Evolutionary conservation across 2,888 invertebrate species (phyloP).

Genomic region (Quadriops clusia): DNA sequence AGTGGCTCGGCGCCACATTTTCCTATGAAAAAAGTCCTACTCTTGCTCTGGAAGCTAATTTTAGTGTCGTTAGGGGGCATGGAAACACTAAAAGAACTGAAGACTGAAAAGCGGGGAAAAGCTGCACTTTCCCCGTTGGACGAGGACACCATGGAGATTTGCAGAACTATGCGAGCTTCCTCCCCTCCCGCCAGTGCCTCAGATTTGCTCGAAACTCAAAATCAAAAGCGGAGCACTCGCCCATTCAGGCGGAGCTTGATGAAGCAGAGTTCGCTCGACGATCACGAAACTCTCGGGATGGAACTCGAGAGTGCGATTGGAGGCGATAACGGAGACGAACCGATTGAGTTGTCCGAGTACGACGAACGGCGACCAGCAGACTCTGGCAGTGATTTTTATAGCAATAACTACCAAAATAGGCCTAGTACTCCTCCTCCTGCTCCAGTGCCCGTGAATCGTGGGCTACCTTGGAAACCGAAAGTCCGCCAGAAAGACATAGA

Average conservation of each 20-base stretch:
- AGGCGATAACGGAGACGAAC: constrained; percentile 48
- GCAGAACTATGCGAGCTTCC: constrained; percentile 85
- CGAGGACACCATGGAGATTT: constrained; percentile 93
- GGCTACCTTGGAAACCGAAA: constrained; percentile 93
- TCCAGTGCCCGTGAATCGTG: constrained; percentile 20
- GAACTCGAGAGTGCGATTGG: constrained; percentile 53
- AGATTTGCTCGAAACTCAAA: constrained; percentile 78
- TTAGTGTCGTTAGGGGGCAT: constrained; percentile 88
- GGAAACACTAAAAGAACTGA: constrained; percentile 65
- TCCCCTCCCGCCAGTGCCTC: constrained; percentile 89
- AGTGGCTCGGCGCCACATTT: constrained; percentile 93
- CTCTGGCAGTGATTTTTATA: constrained; percentile 22
- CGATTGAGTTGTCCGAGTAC: constrained; percentile 39
- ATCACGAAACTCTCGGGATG: constrained; percentile 61
- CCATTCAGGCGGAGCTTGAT: constrained; percentile 68
- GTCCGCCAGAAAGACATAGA: constrained; percentile 90
- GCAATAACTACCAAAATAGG: constrained; percentile 28
- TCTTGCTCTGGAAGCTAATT: constrained; percentile 91
- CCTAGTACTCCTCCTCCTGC: constrained; percentile 29
- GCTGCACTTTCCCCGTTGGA: constrained; percentile 62
- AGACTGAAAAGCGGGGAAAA: constrained; percentile 54
- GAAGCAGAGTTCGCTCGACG: constrained; percentile 87
- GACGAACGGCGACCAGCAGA: constrained; percentile 42
- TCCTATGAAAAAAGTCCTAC: constrained; percentile 94
- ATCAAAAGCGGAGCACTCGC: constrained; percentile 60